These are phyloP conservation scores for Steinernema carpocapsae DNA, from an alignment of 2,888 invertebrate species.

Conservation along the genomic window DNA sequence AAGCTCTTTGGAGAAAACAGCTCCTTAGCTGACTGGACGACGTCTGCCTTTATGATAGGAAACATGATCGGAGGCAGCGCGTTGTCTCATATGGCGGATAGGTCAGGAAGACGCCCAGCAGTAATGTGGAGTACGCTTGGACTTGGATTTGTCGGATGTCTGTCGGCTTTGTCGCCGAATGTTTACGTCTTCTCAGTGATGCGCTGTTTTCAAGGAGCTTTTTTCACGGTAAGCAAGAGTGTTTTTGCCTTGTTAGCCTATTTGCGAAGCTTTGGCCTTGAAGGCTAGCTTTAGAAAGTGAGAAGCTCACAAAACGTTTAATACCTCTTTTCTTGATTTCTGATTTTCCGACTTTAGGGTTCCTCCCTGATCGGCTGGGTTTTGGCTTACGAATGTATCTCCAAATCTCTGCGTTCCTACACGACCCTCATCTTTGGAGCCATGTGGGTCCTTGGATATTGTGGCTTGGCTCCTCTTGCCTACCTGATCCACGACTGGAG, in stretches of 20 bases:
- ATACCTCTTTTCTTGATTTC: too few species aligned
- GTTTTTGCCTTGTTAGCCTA: too few species aligned
- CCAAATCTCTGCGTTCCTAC: background rate
- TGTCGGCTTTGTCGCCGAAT: conserved; percentile 77
- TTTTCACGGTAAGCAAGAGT: conserved; percentile 77
- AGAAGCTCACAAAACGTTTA: too few species aligned
- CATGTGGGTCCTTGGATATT: background rate
- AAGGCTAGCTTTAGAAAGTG: too few species aligned
- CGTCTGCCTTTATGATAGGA: conserved; percentile 21
- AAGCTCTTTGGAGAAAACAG: conserved; percentile 13
- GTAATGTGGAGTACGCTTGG: conserved; percentile 41
- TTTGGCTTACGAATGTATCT: background rate
- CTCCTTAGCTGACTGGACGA: conserved; percentile 19
- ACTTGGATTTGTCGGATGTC: conserved; percentile 74
- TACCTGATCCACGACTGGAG: background rate
- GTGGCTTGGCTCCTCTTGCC: background rate
- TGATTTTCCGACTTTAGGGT: conserved; percentile 48
- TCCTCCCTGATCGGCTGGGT: conserved; percentile 54
- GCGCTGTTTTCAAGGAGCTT: conserved; percentile 77
- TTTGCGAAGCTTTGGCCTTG: too few species aligned
- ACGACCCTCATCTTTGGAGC: background rate
- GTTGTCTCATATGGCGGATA: conserved; percentile 5
- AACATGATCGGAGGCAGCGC: conserved; percentile 21
- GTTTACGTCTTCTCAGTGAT: conserved; percentile 77
- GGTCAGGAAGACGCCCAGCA: conserved; percentile 42